Base-by-base conservation (phyloP, 2,113 vertebrate species). In the Polyodon spathula region DNA sequence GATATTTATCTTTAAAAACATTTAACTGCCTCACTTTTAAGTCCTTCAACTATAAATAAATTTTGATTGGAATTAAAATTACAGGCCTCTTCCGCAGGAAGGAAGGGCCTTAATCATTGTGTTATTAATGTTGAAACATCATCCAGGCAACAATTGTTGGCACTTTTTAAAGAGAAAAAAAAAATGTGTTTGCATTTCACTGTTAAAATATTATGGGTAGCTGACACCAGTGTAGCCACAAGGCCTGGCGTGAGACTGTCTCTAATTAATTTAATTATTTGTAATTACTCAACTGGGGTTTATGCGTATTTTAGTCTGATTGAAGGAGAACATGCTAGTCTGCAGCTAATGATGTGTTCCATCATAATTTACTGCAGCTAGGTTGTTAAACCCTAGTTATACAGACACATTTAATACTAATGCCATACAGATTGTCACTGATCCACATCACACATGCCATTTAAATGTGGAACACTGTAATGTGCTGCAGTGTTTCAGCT, bases 241-340 rank as follows among this genome's bases (percentile, higher is more conserved):
- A 84, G 82, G 86, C 79, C 74, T 65, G 74, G 76, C 78, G 85
- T 83, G 80, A 80, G 85, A 76, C 86, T 86, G 81, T 77, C 86
- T 89, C 85, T 93, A 93, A 95, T 94, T 92, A 85, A 89, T 92
- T 93, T 93, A 90, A 94, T 95, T 92, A 92, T 88, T 89, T 84
- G 90, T 92, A 93, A 95, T 93, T 92, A 91, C 88, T 82, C 89
- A 81, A 86, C 79, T 88, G 89, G 85, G 80, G 83, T 84, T 76
- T 80, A 72, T 72, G 79, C 82, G 81, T 81, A 83, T 84, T 88
- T 81, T 80, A 69, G 78, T 69, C 57, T 84, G 77, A 83, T 80
- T 80, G 78, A 73, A 76, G 75, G 69, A 62, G 67, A 71, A 63
- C 70, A 63, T 69, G 75, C 60, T 56, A 80, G 80, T 74, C 78